Conservation (phyloP, 2,113 vertebrate genomes). For the Psilopogon haemacephalus region DNA sequence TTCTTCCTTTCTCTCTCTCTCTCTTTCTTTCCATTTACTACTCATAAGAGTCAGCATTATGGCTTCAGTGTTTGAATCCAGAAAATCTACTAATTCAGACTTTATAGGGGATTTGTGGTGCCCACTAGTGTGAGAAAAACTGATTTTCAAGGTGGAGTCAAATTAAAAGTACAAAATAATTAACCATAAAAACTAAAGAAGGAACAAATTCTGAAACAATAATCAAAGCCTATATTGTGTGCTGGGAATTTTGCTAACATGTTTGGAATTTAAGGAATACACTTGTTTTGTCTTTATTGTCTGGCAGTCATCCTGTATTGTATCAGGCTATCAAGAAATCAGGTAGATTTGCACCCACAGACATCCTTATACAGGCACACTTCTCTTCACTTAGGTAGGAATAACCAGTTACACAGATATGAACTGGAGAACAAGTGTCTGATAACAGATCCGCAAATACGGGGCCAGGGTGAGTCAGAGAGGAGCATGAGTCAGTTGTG, state of each 20-base stretch:
- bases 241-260: neutral
- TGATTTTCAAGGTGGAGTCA: neutral
- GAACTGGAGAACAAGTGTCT: neutral
- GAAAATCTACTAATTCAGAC: neutral
- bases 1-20: no score
- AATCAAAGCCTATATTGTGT: neutral
- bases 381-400: neutral
- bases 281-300: neutral
- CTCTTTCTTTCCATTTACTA: no score
- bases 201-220: neutral
- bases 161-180: neutral
- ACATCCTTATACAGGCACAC: fast-evolving
- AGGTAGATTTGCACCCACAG: neutral
- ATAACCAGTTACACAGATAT: neutral
- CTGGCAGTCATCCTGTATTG: no score
- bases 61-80: neutral
- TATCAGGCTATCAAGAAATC: neutral
- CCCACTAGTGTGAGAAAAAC: neutral
- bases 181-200: neutral
- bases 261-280: neutral
- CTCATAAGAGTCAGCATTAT: neutral
- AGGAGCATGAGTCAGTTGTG: neutral
- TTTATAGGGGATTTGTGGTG: neutral
- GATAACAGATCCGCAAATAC: neutral
- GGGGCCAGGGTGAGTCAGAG: neutral